A percentile compares a stretch with the other conserved stretches of the same genome.
Conservation (phyloP, 2,888 invertebrate species). For the Folsomia candida region DNA sequence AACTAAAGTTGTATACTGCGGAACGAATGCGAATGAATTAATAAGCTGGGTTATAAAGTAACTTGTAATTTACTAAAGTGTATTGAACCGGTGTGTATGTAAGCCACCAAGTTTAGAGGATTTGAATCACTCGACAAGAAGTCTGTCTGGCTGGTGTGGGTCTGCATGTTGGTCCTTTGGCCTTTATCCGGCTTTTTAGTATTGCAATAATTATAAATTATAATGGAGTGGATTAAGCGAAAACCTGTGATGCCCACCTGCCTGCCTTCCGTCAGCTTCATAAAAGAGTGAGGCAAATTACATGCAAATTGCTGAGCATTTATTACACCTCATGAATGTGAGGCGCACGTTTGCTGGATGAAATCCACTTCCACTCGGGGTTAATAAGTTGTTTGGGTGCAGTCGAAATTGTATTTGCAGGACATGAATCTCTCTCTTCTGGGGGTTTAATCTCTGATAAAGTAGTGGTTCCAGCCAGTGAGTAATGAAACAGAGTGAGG, state of each 20-base stretch:
- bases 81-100: too few relatives aligned
- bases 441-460: neutral
- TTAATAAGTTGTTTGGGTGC: neutral
- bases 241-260: neutral
- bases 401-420: too few relatives aligned
- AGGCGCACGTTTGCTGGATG: neutral
- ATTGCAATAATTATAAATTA: neutral
- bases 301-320: neutral
- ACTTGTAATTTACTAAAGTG: too few relatives aligned
- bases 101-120: too few relatives aligned
- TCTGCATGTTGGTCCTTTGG: too few relatives aligned
- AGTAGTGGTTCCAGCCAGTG: neutral
- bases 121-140: too few relatives aligned
- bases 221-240: neutral
- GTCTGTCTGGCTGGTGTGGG: too few relatives aligned
- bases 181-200: too few relatives aligned
- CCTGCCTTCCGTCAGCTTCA: neutral
- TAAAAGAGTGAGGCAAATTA: neutral
- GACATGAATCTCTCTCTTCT: too few relatives aligned
- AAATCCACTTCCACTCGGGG: neutral
- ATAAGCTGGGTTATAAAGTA: too few relatives aligned
- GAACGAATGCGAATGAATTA: too few relatives aligned
- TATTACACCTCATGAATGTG: neutral
- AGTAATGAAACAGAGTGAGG: neutral
- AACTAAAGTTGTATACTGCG: too few relatives aligned